These are phyloP conservation scores for Calliopum simillimum DNA, from an alignment of 2,888 invertebrate species.

Conservation along the genomic window DNA sequence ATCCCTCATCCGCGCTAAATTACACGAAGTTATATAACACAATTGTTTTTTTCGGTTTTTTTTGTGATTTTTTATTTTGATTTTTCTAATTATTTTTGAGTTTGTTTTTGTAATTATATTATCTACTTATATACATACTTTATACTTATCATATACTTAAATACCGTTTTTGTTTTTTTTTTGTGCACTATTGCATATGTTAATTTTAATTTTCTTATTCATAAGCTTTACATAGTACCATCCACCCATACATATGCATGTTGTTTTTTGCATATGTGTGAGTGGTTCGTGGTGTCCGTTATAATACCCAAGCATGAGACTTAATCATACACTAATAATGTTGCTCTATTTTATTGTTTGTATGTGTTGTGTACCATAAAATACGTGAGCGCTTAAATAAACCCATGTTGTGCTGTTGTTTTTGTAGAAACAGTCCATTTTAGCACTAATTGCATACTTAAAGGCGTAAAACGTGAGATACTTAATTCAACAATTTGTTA, in stretches of 20 bases:
- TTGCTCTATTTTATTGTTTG: not conserved
- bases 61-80: slow-evolving; percentile 16
- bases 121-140: not conserved
- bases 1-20: slow-evolving; percentile 98
- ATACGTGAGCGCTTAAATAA: slow-evolving; percentile 4
- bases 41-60: slow-evolving; percentile 28
- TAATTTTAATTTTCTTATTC: no score
- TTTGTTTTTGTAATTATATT: slow-evolving; percentile 20
- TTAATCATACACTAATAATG: not conserved
- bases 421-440: slow-evolving; percentile 17
- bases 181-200: no score
- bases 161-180: no score
- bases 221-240: not conserved
- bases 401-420: slow-evolving; percentile 11
- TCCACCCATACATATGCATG: slow-evolving; percentile 9
- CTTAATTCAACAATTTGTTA: not conserved
- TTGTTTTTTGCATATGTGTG: slow-evolving; percentile 1
- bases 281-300: not conserved
- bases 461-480: slow-evolving; percentile 30
- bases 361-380: not conserved
- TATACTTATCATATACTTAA: no score
- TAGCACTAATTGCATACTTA: slow-evolving; percentile 40
- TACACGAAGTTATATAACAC: slow-evolving; percentile 30
- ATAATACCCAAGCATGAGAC: not conserved
- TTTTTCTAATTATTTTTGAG: slow-evolving; percentile 14